These are phyloP conservation scores for Neoaliturus tenellus DNA, from an alignment of 2,888 invertebrate genomes.

Conservation along the genomic window DNA sequence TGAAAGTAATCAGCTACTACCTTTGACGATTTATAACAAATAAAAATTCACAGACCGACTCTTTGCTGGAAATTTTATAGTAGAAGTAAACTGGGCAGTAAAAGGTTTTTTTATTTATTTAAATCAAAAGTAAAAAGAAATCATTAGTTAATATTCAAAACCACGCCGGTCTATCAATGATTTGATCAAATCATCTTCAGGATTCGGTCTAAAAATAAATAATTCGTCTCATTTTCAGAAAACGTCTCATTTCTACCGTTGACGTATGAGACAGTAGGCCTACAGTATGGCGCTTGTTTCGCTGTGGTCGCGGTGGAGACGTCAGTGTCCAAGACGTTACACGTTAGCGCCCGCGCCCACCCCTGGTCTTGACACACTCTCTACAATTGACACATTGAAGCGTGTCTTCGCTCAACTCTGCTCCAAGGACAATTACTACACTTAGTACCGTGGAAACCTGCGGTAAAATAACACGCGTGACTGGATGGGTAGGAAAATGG, in stretches of 20 bases:
- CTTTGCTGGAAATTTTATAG: not conserved
- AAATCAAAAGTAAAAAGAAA: no score
- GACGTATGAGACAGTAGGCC: no score
- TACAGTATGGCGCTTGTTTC: no score
- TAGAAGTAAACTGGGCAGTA: not conserved
- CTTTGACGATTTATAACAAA: not conserved
- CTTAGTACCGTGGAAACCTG: not conserved
- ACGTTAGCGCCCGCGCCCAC: not conserved
- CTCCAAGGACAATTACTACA: not conserved
- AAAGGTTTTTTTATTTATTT: no score
- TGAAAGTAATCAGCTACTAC: not conserved
- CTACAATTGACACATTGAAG: not conserved
- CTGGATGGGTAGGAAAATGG: no score
- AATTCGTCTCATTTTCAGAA: no score
- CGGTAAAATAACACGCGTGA: no score
- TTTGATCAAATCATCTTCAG: no score
- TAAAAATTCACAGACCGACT: not conserved
- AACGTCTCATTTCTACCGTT: no score
- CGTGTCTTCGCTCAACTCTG: not conserved
- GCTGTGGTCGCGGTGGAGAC: not conserved
- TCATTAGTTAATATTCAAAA: no score
- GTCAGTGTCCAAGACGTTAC: not conserved
- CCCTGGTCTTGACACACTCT: constrained; percentile 4
- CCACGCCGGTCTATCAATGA: no score
- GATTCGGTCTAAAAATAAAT: no score